Evolutionary conservation across 2,113 vertebrate species (phyloP), one percentile per base, ranked within the genome.

Genomic region (Acinonyx jubatus): DNA sequence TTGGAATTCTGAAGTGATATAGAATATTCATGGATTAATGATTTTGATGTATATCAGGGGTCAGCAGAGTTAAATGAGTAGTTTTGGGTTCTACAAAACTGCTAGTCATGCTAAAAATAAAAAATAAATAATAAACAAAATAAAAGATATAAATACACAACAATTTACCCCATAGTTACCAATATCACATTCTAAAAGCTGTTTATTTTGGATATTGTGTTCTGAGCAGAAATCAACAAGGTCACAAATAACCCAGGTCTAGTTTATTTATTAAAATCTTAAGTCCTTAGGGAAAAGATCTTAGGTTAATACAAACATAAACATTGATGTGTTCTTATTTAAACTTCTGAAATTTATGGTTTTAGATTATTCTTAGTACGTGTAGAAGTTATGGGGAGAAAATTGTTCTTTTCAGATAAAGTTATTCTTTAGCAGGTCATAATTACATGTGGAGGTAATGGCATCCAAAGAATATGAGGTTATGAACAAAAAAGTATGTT

Each of bases 31-130:
- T 50, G 27, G 9, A 48, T 1, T 57, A 45, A 23, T 90, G 48
- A 66, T 91, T 97, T 81, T 96, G 16, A 86, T 83, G 33, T 31
- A 74, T 10, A 45, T 61, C 55, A 79, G 76, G 82, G 48, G 76
- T 81, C 3, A 78, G 15, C 61, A 91, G 52, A 93, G 11, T 48
- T 71, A 29, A 91, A 69, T 55, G 38, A 91, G 87, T 41, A 48
- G 5, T 91, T 89, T 76, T 29, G 45, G 63, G 5, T 76, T 83
- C 61, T 85, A 61, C 25, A 50, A 89, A 87, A 68, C 50, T 63
- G 66, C 21, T 69, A 73, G 29, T 68, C 25, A 71, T 19, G 36
- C 21, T 19, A 73, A 88, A 94, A 92, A 50, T 50, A 25, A 13
- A 29, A 50, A 74, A 45, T 91, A 88, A 57, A 2, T 80, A 55